Conservation (phyloP, 2,888 invertebrate species). For the Poecilus cupreus region DNA sequence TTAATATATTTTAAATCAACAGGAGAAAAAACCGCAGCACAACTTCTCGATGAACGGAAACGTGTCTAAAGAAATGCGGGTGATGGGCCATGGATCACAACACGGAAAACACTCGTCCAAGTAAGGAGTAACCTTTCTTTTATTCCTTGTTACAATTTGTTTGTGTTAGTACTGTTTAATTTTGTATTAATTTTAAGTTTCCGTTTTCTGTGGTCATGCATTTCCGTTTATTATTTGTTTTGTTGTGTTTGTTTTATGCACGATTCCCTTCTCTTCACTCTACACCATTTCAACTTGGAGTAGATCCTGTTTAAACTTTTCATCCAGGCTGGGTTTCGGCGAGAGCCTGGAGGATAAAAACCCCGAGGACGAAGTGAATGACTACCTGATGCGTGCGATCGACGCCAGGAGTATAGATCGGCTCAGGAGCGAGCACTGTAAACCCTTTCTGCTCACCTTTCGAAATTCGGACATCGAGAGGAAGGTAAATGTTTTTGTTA, state of each 20-base stretch:
- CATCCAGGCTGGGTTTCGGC: slow-evolving; percentile 82
- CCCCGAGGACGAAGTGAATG: slow-evolving; percentile 95
- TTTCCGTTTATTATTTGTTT: slow-evolving; percentile 32
- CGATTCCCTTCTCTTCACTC: not conserved
- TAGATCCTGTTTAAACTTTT: slow-evolving; percentile 58
- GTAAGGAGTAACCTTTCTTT: slow-evolving; percentile 71
- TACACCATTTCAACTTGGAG: not conserved
- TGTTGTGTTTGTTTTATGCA: slow-evolving; percentile 32
- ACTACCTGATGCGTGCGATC: slow-evolving; percentile 96
- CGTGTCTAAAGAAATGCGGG: slow-evolving; percentile 90
- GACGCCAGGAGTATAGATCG: slow-evolving; percentile 95
- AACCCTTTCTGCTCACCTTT: slow-evolving; percentile 89
- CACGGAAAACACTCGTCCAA: slow-evolving; percentile 80
- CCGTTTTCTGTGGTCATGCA: not conserved
- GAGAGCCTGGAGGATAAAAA: slow-evolving; percentile 83
- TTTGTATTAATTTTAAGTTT: not conserved
- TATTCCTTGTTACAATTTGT: not conserved
- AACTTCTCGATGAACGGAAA: slow-evolving; percentile 82
- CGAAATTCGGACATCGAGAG: slow-evolving; percentile 85
- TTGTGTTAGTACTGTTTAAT: not conserved
- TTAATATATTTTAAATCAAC: slow-evolving; percentile 52
- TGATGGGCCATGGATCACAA: slow-evolving; percentile 92
- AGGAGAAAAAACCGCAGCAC: slow-evolving; percentile 81
- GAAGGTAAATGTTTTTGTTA: slow-evolving; percentile 76
- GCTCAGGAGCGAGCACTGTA: slow-evolving; percentile 91